These are phyloP conservation scores for Spisula subtruncata DNA, from an alignment of 2,888 invertebrate genomes.

Conservation along the genomic window DNA sequence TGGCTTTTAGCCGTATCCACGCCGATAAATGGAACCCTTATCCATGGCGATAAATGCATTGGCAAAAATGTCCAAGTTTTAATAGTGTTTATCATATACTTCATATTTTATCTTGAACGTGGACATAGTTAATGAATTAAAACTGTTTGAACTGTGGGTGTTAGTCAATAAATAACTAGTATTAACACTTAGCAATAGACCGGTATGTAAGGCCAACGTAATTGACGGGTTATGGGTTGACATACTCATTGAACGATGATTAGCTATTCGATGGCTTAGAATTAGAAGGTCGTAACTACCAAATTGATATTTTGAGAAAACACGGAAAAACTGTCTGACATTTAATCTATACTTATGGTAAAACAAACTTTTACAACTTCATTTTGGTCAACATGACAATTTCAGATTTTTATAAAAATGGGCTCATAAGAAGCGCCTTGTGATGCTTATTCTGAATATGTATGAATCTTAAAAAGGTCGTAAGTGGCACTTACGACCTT, in stretches of 20 bases:
- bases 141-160: neutral
- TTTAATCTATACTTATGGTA: no score
- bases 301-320: no score
- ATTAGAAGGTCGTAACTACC: no score
- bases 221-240: neutral
- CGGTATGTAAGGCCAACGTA: neutral
- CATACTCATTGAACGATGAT: neutral
- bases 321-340: no score
- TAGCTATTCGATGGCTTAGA: no score
- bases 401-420: no score
- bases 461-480: no score
- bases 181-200: neutral
- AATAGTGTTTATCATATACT: constrained; percentile 21
- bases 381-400: no score
- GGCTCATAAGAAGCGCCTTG: no score
- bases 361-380: no score
- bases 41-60: neutral
- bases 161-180: neutral
- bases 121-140: neutral
- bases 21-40: neutral
- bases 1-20: constrained; percentile 14
- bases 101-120: neutral
- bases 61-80: neutral
- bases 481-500: no score
- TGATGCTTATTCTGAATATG: no score